A percentile compares a stretch with the other conserved stretches of the same genome.
Evolutionary conservation across 1,140 invertebrate species (phyloP).

Genomic region (Macrotrachela quadricornifera): DNA sequence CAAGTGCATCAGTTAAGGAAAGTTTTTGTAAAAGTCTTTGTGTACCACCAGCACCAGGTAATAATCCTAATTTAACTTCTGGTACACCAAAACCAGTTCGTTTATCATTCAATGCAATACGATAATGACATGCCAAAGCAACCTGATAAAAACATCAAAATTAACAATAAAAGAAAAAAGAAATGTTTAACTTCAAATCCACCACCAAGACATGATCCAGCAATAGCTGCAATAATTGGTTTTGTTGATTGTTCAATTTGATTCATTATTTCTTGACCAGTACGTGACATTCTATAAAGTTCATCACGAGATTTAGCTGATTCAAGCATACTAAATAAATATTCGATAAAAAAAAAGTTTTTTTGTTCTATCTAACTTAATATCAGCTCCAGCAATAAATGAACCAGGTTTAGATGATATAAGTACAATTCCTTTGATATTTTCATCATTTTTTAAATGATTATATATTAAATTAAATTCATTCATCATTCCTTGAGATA

Average conservation of each 20-base stretch:
- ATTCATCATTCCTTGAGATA: slow-evolving; percentile 51
- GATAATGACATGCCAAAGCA: slow-evolving; percentile 74
- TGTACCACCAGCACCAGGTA: slow-evolving; percentile 83
- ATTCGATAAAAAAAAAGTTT: too few species aligned
- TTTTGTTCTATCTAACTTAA: slow-evolving; percentile 24
- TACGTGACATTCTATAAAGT: slow-evolving; percentile 44
- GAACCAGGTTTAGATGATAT: slow-evolving; percentile 81
- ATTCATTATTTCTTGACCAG: slow-evolving; percentile 45
- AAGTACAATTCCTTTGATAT: slow-evolving; percentile 60
- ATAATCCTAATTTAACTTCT: slow-evolving; percentile 80
- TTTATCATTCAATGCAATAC: slow-evolving; percentile 74
- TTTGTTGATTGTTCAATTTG: slow-evolving; percentile 60
- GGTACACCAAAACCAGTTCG: slow-evolving; percentile 71
- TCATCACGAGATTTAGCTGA: slow-evolving; percentile 34
- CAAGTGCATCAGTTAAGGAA: slow-evolving; percentile 63
- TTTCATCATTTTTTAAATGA: slow-evolving; percentile 47
- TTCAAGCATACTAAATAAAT: slow-evolving; percentile 7
- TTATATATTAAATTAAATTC: slow-evolving; percentile 52
- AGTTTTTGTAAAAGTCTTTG: slow-evolving; percentile 56
- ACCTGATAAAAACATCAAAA: too few species aligned
- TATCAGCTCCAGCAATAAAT: slow-evolving; percentile 95
- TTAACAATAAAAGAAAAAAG: too few species aligned
- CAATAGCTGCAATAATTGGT: slow-evolving; percentile 84
- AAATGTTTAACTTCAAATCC: slow-evolving; percentile 55
- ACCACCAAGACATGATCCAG: slow-evolving; percentile 80